Evolutionary conservation across 2,113 vertebrate species (phyloP).

Genomic region (Diadophis punctatus): DNA sequence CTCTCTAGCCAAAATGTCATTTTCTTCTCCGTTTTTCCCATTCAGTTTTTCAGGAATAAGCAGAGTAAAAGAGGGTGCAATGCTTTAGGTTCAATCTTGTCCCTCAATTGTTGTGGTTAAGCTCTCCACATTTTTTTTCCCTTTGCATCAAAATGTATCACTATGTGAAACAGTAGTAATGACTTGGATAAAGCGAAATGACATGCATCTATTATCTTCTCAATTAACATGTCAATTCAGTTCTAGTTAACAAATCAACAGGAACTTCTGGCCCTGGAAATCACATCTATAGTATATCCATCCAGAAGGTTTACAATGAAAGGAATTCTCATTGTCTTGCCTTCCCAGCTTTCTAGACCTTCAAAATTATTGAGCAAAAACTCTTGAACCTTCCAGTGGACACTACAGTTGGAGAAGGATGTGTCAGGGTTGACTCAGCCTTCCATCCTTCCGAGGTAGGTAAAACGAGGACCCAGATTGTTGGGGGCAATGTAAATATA

Average conservation of each 20-base stretch:
- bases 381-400: background rate
- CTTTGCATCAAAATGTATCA: background rate
- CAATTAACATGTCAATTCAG: conserved; percentile 37
- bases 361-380: background rate
- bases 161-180: fast-evolving
- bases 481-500: too few species aligned
- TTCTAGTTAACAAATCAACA: conserved; percentile 29
- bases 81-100: background rate
- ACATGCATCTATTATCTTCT: conserved; percentile 26
- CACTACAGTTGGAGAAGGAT: background rate
- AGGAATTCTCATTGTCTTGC: background rate
- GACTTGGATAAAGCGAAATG: conserved; percentile 32
- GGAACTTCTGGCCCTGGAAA: background rate
- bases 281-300: background rate
- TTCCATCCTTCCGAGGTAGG: too few species aligned
- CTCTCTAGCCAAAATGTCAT: background rate
- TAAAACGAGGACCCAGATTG: too few species aligned
- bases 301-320: background rate
- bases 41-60: background rate
- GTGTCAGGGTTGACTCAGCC: too few species aligned
- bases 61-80: background rate
- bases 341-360: background rate
- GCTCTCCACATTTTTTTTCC: background rate
- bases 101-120: background rate
- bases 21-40: background rate